A percentile compares a stretch with the other conserved stretches of the same genome.
phyloP scores from a whole-genome alignment of 2,797 vertebrate genomes.

The Premnoplex brunnescens region DNA sequence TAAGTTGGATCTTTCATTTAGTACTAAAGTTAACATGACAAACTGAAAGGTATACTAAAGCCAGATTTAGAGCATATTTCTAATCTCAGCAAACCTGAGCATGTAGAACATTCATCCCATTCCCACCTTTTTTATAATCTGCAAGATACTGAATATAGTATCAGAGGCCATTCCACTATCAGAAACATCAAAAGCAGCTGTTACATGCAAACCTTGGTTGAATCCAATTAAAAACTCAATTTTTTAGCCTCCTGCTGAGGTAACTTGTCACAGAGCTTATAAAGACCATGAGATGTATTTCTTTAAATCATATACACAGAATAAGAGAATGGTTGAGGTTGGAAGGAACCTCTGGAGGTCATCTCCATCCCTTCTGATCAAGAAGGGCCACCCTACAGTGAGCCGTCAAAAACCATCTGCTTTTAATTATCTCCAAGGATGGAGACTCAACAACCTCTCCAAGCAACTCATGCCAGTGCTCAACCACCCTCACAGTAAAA shows the following conservation, averaged over 20 bases:
- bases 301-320: neutral
- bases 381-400: neutral
- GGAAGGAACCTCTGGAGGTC: neutral
- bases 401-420: neutral
- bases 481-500: neutral
- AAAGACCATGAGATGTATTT: neutral
- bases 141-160: rapidly evolving
- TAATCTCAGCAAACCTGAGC: neutral
- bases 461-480: neutral
- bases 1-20: neutral
- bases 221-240: neutral
- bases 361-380: neutral
- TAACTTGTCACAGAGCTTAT: neutral
- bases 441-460: neutral
- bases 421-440: neutral
- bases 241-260: neutral
- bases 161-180: neutral
- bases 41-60: neutral
- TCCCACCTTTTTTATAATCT: neutral
- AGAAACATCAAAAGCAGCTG: neutral
- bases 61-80: neutral
- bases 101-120: neutral
- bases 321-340: neutral
- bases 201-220: neutral
- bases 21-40: neutral